phyloP scores from a whole-genome alignment of 2,113 vertebrate species.

The Australoheros scitulus region DNA sequence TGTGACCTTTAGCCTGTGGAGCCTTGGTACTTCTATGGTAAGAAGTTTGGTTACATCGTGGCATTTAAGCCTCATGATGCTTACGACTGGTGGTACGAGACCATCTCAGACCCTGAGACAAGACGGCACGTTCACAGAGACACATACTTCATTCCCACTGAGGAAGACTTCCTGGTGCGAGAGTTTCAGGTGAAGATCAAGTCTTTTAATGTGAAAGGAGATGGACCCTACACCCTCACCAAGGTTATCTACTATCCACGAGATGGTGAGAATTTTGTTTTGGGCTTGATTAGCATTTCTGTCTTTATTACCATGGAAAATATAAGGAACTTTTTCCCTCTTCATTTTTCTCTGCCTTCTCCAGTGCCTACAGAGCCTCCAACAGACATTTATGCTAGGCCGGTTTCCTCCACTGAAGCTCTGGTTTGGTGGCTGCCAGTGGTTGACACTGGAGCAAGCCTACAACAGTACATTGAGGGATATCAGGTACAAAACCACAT shows the following conservation, averaged over 20 bases:
- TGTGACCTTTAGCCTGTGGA: slow-evolving; percentile 84
- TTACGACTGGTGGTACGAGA: slow-evolving; percentile 91
- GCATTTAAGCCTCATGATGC: slow-evolving; percentile 91
- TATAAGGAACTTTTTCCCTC: neutral
- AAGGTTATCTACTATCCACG: slow-evolving; percentile 91
- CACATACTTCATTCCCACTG: slow-evolving; percentile 79
- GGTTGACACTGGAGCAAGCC: slow-evolving; percentile 74
- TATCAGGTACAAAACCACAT: slow-evolving; percentile 78
- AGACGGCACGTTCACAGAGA: slow-evolving; percentile 91
- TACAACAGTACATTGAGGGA: slow-evolving; percentile 89
- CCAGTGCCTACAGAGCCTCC: slow-evolving; percentile 82
- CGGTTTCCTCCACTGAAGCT: slow-evolving; percentile 91
- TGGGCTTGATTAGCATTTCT: neutral
- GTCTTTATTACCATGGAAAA: neutral
- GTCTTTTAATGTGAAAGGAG: slow-evolving; percentile 94
- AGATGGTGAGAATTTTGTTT: slow-evolving; percentile 80
- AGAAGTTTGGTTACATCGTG: slow-evolving; percentile 94
- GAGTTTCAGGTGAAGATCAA: slow-evolving; percentile 95
- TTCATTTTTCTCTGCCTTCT: neutral
- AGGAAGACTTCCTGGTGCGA: slow-evolving; percentile 82
- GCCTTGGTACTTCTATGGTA: slow-evolving; percentile 92
- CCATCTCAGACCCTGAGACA: slow-evolving; percentile 92
- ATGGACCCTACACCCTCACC: slow-evolving; percentile 90
- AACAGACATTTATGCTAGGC: slow-evolving; percentile 85
- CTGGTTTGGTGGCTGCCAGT: slow-evolving; percentile 94